Evolutionary conservation across 2,797 vertebrate genomes (phyloP).

Genomic region (Rhinophrynus dorsalis): DNA sequence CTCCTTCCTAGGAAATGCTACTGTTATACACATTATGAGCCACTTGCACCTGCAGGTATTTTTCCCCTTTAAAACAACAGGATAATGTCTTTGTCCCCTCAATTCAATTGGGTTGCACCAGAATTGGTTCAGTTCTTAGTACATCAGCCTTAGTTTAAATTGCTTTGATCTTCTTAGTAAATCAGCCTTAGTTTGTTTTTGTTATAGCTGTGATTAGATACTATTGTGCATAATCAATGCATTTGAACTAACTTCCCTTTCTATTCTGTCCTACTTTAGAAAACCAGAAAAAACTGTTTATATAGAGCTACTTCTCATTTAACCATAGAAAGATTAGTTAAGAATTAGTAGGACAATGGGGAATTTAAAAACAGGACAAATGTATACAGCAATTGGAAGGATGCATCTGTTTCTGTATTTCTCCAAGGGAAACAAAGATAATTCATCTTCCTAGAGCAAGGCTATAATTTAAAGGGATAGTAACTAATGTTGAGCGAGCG

Average conservation of each 20-base stretch:
- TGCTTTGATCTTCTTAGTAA: no score
- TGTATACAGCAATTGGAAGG: constrained; percentile 40
- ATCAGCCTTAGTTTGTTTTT: no score
- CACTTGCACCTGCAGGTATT: no score
- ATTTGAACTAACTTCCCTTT: constrained; percentile 5
- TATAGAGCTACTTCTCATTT: constrained; percentile 25
- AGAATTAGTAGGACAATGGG: constrained; percentile 43
- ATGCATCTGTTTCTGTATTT: constrained; percentile 52
- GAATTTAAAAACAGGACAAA: constrained; percentile 42
- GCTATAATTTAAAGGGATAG: constrained; percentile 53
- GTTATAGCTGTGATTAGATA: no score
- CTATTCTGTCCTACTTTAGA: constrained; percentile 31
- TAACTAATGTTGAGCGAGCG: no score
- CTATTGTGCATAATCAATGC: constrained; percentile 7
- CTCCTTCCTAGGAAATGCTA: no score
- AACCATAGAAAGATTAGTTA: constrained; percentile 43
- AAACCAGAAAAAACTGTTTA: constrained; percentile 4
- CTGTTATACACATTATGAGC: no score
- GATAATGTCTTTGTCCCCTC: no score
- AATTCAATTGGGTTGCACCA: no score
- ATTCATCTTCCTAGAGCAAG: constrained; percentile 51
- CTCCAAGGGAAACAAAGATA: constrained; percentile 57
- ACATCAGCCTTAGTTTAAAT: no score
- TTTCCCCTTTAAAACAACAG: no score
- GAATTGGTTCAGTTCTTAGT: no score